phyloP scores from a whole-genome alignment of 2,113 vertebrate genomes.

The Peromyscus californicus region DNA sequence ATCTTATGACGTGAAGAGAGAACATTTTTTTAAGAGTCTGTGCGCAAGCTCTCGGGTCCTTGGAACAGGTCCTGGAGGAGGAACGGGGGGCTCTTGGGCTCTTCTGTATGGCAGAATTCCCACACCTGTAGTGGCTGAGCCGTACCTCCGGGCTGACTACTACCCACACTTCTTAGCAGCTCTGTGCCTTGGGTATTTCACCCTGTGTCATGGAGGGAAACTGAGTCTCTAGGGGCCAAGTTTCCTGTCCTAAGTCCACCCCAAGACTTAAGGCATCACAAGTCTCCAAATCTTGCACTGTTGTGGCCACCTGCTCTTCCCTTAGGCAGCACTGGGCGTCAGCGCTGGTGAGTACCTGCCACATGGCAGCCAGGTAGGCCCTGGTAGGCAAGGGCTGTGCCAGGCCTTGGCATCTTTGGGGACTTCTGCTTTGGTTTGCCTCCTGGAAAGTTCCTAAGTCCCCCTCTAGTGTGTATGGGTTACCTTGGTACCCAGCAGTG shows the following conservation, averaged over 20 bases:
- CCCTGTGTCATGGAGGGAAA: background rate
- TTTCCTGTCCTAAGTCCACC: background rate
- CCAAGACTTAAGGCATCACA: rapidly evolving
- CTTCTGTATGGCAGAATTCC: background rate
- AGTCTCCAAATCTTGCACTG: background rate
- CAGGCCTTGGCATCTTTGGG: background rate
- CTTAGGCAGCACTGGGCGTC: background rate
- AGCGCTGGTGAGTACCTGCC: too few species aligned
- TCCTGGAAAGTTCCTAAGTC: background rate
- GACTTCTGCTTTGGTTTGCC: background rate
- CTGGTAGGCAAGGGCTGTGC: background rate
- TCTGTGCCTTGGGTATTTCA: background rate
- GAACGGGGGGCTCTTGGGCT: background rate
- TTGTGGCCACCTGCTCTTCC: background rate
- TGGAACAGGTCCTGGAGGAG: rapidly evolving
- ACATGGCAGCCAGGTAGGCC: too few species aligned
- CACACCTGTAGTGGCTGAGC: background rate
- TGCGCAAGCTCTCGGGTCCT: rapidly evolving
- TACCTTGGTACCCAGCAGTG: background rate
- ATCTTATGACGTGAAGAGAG: background rate
- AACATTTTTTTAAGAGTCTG: background rate
- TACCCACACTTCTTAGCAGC: background rate
- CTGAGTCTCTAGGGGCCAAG: background rate
- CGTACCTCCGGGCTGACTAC: background rate
- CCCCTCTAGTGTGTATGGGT: background rate